These are phyloP conservation scores for Microtus pennsylvanicus DNA, from an alignment of 2,113 vertebrate genomes.

Conservation along the genomic window DNA sequence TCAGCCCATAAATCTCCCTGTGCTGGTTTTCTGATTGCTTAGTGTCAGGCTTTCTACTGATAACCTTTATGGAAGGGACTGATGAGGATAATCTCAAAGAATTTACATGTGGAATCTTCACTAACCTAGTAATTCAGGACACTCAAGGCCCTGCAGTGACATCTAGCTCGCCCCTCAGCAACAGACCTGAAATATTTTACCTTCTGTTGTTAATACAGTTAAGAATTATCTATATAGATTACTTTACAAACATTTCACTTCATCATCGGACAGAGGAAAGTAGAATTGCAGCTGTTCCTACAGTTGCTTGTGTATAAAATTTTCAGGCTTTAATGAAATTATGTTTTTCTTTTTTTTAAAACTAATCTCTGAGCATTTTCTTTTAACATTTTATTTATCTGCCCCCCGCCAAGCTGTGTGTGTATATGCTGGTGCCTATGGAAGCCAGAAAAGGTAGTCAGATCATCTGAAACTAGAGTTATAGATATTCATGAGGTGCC, in stretches of 20 bases:
- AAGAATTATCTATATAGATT: not conserved
- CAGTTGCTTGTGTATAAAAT: not conserved
- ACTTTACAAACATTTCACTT: slow-evolving; percentile 28
- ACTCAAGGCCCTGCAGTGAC: not conserved
- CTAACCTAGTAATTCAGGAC: not conserved
- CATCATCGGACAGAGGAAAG: slow-evolving; percentile 16
- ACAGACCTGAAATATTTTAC: not conserved
- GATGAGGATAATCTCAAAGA: not conserved
- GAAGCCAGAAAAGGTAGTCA: too few relatives aligned
- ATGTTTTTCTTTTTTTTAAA: not conserved
- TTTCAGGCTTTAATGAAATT: slow-evolving; percentile 22
- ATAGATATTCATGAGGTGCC: too few relatives aligned
- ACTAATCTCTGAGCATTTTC: not conserved
- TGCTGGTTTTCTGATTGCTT: not conserved
- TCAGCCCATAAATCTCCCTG: not conserved
- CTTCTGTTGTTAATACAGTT: slow-evolving; percentile 20
- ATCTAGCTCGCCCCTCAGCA: not conserved
- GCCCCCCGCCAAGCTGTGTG: not conserved
- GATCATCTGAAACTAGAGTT: too few relatives aligned
- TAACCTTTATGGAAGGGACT: not conserved
- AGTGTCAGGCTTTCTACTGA: not conserved
- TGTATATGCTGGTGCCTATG: not conserved
- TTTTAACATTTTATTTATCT: not conserved
- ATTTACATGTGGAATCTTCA: not conserved
- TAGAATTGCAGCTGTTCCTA: not conserved